Conservation (phyloP, 2,888 invertebrate species). For the Chloroclysta siterata region DNA sequence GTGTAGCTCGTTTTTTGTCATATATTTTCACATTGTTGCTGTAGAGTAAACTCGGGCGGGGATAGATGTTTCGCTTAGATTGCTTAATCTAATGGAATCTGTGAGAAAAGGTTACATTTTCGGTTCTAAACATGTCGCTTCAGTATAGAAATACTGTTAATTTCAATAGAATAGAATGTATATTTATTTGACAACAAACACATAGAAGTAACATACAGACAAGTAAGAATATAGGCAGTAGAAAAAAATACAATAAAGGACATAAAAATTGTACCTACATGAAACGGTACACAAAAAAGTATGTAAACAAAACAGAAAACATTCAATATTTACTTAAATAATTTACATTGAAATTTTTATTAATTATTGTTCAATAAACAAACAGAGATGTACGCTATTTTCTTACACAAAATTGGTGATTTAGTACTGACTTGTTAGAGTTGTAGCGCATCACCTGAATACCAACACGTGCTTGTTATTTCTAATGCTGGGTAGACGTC, state of each 20-base stretch:
- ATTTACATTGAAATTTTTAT: no score
- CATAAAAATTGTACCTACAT: no score
- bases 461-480: neutral
- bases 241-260: no score
- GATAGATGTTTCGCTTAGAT: conserved; percentile 36
- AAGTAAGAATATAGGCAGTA: no score
- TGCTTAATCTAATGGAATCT: conserved; percentile 18
- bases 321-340: no score
- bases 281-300: no score
- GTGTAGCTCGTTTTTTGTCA: conserved; percentile 78
- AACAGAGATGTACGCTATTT: neutral
- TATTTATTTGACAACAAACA: no score
- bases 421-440: neutral
- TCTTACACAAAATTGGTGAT: neutral
- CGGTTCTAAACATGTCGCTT: neutral
- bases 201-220: no score
- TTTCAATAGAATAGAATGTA: no score
- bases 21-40: conserved; percentile 73
- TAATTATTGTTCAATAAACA: conserved; percentile 3
- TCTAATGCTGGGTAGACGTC: neutral
- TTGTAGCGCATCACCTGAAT: neutral
- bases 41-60: conserved; percentile 61
- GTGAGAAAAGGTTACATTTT: conserved; percentile 4
- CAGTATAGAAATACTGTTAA: neutral
- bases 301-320: no score